Base-by-base conservation (phyloP, 2,113 vertebrate species). In the Bambusicola thoracicus region DNA sequence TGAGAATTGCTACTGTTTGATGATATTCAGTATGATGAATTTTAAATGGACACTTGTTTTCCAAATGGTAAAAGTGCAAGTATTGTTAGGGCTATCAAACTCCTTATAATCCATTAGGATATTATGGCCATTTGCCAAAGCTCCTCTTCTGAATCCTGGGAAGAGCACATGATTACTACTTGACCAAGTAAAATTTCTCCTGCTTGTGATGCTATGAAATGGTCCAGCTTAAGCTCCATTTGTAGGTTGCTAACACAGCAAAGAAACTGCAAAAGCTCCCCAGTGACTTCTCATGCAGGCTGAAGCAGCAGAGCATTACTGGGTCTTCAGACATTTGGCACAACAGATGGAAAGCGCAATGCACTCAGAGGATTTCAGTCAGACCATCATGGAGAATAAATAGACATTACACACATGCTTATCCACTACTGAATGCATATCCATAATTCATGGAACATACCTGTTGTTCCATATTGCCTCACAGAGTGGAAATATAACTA, bases 181-280 rank as follows among this genome's bases (percentile, higher is more conserved):
- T n/a, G 40, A 27, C 19, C 36, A 80, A 55, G 91, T 43, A 61
- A 86, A 87, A 66, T 19, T 30, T 43, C 21, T 82, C 19, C 41
- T n/a, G 8, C 17, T 44, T 87, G 10, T 10, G 2, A 36, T 59
- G 53, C 30, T 14, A 40, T 48, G 58, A 68, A 17, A 51, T 1
- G 6, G 16, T 44, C 32, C 38, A 13, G 20, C 32, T 70, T 8
- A 68, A 92, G 70, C 34, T 36, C 2, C 4, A 32, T 16, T 63
- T 61, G 22, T 0, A 3, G 7, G 34, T 9, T 61, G 38, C 21
- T 44, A 51, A 24, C 0, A 0, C 34, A 58, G 20, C 24, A 43
- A 80, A 65, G 85, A 81, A 38, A 36, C n/a, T 49, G n/a, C 84
- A 87, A 86, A 82, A 86, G 56, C 88, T 74, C 80, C 22, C 36